phyloP scores from a whole-genome alignment of 1,140 invertebrate genomes.

The Pachyrhynchus sulphureomaculatus region DNA sequence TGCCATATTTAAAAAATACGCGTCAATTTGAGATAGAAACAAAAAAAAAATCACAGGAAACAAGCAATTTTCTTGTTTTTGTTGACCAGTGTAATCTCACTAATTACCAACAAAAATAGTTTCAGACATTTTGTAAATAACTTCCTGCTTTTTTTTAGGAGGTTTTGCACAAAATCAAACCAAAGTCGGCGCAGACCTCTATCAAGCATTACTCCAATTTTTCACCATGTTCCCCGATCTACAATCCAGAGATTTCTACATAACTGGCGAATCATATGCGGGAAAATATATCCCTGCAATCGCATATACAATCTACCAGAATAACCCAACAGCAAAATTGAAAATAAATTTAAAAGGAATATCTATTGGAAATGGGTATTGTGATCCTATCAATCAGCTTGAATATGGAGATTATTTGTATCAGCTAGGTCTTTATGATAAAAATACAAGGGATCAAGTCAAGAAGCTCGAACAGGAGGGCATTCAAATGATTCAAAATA shows the following conservation, averaged over 20 bases:
- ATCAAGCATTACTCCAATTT: slow-evolving; percentile 67
- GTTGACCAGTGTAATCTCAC: too few species aligned
- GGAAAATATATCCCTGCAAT: slow-evolving; percentile 79
- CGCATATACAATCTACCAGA: slow-evolving; percentile 68
- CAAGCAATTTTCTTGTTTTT: too few species aligned
- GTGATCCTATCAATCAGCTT: slow-evolving; percentile 74
- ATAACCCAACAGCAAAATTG: slow-evolving; percentile 58
- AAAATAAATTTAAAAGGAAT: slow-evolving; percentile 71
- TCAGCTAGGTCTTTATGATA: slow-evolving; percentile 72
- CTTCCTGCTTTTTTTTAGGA: slow-evolving; percentile 23
- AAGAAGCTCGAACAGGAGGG: slow-evolving; percentile 58
- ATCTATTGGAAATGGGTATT: slow-evolving; percentile 80
- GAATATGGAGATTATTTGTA: slow-evolving; percentile 72
- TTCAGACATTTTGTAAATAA: too few species aligned
- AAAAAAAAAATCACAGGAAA: too few species aligned
- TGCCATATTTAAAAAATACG: too few species aligned
- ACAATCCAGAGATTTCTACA: slow-evolving; percentile 64
- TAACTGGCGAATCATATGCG: slow-evolving; percentile 83
- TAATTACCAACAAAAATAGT: too few species aligned
- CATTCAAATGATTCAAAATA: slow-evolving; percentile 57
- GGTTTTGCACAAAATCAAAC: slow-evolving; percentile 66
- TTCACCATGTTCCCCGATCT: slow-evolving; percentile 69
- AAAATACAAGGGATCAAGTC: slow-evolving; percentile 59
- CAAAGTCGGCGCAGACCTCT: slow-evolving; percentile 63
- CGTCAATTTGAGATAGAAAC: too few species aligned